These are phyloP conservation scores for Melanotaenia pygmaea DNA, from an alignment of 2,797 vertebrate genomes.

Conservation along the genomic window DNA sequence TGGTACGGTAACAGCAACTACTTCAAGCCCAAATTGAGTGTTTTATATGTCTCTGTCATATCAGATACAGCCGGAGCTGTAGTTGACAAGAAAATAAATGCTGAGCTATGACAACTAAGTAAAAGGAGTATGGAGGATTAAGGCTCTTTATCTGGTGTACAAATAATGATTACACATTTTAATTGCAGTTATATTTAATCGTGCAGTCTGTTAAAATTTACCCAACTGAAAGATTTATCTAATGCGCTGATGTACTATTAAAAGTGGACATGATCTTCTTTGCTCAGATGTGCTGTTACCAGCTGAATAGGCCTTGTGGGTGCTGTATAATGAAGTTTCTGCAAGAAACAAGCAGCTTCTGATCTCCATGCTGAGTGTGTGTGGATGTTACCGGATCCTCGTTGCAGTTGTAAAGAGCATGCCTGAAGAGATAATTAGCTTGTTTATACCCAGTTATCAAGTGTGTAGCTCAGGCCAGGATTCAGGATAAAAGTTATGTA, in stretches of 20 bases:
- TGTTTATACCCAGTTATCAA: slow-evolving; percentile 13
- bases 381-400: slow-evolving; percentile 1
- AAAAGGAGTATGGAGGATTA: neutral
- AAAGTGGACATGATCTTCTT: slow-evolving; percentile 7
- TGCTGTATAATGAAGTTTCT: neutral
- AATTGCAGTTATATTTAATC: neutral
- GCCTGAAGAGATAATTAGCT: neutral
- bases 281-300: neutral
- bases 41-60: neutral
- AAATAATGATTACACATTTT: slow-evolving; percentile 7
- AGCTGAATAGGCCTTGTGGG: slow-evolving; percentile 7
- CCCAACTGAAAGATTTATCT: neutral
- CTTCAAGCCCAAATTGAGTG: neutral
- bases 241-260: neutral
- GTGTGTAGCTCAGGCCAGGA: neutral
- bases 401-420: slow-evolving; percentile 6
- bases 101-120: neutral
- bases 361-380: slow-evolving; percentile 3
- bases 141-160: neutral
- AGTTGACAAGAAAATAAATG: neutral
- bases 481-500: neutral
- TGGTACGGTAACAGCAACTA: neutral
- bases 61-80: neutral
- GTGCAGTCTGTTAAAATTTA: slow-evolving; percentile 1
- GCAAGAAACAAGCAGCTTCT: slow-evolving; percentile 1